Base-by-base conservation (phyloP, 1,140 invertebrate genomes). In the Brachionus paranguensis region DNA sequence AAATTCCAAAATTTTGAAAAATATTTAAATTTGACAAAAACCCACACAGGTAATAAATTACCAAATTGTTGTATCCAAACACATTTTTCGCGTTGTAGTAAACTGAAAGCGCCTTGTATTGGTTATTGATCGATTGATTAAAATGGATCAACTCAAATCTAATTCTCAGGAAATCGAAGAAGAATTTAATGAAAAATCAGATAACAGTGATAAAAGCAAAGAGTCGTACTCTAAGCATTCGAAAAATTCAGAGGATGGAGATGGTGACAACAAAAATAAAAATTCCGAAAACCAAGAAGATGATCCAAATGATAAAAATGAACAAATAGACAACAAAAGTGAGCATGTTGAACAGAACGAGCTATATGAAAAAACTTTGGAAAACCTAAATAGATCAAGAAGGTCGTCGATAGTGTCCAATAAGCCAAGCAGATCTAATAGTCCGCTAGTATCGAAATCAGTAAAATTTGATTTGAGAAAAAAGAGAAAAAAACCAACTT, bases 311-410 rank as follows among this genome's bases (percentile, higher is more conserved):
- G 65, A 47, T 47, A 70, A 33, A 70, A 37, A 70, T 11, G 72
- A 76, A 76, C 2, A 50, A 47, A 33, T 29, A 12, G 20, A 76
- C 8, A 8, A 27, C 4, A 12, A 17, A 11, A 27, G 24, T 29
- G 72, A 76, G 14, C 43, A 76, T 27, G 17, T 1, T n/a, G 43
- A 76, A 50, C 72, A 76, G 5, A 45, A 29, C 2, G 24, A 76
- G 11, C 5, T 76, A 11, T 50, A 76, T 24, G 72, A 76, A 76
- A 76, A 76, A 76, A 76, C 72, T 14, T n/a, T 76, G 12, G 17
- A 43, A 17, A 76, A 27, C 14, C 0, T 47, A 27, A 47, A 47
- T 20, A 47, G 43, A 50, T 47, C 17, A 20, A 7, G 43, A 8
- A 17, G 5, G 27, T 7, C 17, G 12, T 76, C 72, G 11, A 12